phyloP scores from a whole-genome alignment of 2,888 invertebrate species.

The Drosophila neonasuta region DNA sequence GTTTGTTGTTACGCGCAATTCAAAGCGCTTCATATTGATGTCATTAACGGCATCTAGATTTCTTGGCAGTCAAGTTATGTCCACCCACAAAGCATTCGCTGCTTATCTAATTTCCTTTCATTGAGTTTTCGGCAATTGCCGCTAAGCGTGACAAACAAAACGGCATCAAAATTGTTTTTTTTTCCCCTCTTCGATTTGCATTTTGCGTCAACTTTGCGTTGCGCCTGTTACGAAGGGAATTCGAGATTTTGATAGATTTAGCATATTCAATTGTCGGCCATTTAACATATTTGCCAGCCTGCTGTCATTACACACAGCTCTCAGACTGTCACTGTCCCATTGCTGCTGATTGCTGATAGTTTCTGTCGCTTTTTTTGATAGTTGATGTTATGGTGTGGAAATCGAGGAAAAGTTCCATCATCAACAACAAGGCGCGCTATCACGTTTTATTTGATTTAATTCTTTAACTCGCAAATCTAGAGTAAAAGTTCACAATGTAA shows the following conservation, averaged over 20 bases:
- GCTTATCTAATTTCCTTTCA: slow-evolving; percentile 68
- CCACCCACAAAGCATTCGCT: slow-evolving; percentile 6
- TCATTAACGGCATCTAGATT: slow-evolving; percentile 43
- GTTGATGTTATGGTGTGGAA: slow-evolving; percentile 48
- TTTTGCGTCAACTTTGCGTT: slow-evolving; percentile 49
- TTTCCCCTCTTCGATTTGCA: slow-evolving; percentile 46
- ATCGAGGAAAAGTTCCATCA: slow-evolving; percentile 71
- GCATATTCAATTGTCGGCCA: slow-evolving; percentile 56
- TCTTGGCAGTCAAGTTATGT: neutral
- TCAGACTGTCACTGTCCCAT: neutral
- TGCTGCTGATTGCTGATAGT: neutral
- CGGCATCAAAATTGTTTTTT: slow-evolving; percentile 17
- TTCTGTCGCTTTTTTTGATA: slow-evolving; percentile 15
- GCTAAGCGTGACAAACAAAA: slow-evolving; percentile 11
- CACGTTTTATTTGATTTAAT: slow-evolving; percentile 72
- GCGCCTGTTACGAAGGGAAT: slow-evolving; percentile 48
- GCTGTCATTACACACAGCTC: slow-evolving; percentile 40
- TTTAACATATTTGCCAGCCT: slow-evolving; percentile 57
- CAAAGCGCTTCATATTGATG: slow-evolving; percentile 27
- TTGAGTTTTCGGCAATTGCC: slow-evolving; percentile 60
- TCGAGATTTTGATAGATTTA: slow-evolving; percentile 38
- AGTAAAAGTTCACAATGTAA: slow-evolving; percentile 72
- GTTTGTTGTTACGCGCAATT: slow-evolving; percentile 40
- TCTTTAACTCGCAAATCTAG: slow-evolving; percentile 58
- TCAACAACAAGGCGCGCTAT: slow-evolving; percentile 40